A percentile compares a stretch with the other conserved stretches of the same genome.
These are phyloP conservation scores for Eufriesea mexicana DNA, from an alignment of 1,140 invertebrate species.

Conservation along the genomic window DNA sequence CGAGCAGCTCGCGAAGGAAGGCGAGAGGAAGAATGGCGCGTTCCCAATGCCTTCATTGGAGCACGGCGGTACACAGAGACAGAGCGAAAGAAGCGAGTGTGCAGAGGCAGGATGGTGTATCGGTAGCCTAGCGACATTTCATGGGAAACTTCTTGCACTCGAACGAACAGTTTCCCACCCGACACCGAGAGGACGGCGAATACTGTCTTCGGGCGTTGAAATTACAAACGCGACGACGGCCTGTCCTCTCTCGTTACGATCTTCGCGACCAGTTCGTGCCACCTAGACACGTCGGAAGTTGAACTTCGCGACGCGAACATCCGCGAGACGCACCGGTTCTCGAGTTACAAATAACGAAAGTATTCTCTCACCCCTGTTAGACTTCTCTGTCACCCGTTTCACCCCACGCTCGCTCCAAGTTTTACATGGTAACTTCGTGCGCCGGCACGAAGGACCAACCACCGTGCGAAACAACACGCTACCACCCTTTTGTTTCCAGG, in stretches of 20 bases:
- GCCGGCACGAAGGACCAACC: not conserved
- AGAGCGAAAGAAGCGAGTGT: not conserved
- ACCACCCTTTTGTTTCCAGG: not conserved
- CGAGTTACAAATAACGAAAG: slow-evolving; percentile 50
- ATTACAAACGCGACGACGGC: slow-evolving; percentile 63
- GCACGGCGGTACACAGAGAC: too few species aligned
- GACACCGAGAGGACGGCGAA: not conserved
- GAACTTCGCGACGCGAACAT: slow-evolving; percentile 44
- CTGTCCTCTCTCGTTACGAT: slow-evolving; percentile 64
- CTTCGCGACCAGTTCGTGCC: slow-evolving; percentile 46
- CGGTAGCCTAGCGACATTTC: slow-evolving; percentile 52
- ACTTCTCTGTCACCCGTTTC: not conserved
- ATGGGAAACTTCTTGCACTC: slow-evolving; percentile 60
- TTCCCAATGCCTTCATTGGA: not conserved
- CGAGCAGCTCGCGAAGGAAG: not conserved
- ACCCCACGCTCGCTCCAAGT: not conserved
- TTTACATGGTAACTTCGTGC: slow-evolving; percentile 36
- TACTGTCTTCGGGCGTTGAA: slow-evolving; percentile 57
- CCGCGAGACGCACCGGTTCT: slow-evolving; percentile 19
- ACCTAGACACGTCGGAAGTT: slow-evolving; percentile 26
- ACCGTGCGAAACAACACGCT: not conserved
- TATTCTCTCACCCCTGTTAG: slow-evolving; percentile 8
- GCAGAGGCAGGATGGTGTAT: slow-evolving; percentile 7
- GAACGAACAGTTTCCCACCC: slow-evolving; percentile 53
- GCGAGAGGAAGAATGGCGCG: not conserved